phyloP scores from a whole-genome alignment of 2,113 vertebrate genomes.

The Pycnonotus jocosus region DNA sequence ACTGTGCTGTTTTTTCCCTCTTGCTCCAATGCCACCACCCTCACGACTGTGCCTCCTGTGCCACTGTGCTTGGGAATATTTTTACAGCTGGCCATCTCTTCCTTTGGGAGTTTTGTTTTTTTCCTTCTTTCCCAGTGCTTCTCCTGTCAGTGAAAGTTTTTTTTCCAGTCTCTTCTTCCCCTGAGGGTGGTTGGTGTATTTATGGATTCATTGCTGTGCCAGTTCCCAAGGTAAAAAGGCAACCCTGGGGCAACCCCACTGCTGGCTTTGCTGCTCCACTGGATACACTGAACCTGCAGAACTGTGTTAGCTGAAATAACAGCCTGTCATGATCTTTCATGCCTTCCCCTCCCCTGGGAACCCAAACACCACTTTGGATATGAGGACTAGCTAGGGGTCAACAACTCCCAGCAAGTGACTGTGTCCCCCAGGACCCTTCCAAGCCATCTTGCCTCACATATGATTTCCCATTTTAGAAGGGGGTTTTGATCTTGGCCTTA shows the following conservation, averaged over 20 bases:
- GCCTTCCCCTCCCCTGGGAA: not conserved
- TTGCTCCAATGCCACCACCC: not conserved
- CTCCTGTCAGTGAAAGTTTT: not conserved
- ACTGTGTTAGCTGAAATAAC: not conserved
- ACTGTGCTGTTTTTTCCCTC: not conserved
- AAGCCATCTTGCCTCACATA: not conserved
- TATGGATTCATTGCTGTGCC: not conserved
- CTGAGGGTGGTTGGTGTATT: not conserved
- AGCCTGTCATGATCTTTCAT: not conserved
- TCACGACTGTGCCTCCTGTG: not conserved
- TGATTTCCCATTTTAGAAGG: not conserved
- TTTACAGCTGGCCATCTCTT: slow-evolving; percentile 25
- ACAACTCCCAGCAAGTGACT: not conserved
- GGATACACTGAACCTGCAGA: not conserved
- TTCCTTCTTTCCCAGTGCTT: not conserved
- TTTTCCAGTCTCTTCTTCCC: slow-evolving; percentile 31
- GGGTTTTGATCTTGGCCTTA: not conserved
- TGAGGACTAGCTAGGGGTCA: not conserved
- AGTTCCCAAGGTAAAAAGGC: not conserved
- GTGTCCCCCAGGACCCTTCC: not conserved
- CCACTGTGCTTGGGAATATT: slow-evolving; percentile 20
- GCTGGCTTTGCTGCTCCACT: not conserved
- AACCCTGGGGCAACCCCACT: not conserved
- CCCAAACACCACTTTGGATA: not conserved
- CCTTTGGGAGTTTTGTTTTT: not conserved